These are phyloP conservation scores for Isichthys henryi DNA, from an alignment of 2,113 vertebrate genomes.

Conservation along the genomic window DNA sequence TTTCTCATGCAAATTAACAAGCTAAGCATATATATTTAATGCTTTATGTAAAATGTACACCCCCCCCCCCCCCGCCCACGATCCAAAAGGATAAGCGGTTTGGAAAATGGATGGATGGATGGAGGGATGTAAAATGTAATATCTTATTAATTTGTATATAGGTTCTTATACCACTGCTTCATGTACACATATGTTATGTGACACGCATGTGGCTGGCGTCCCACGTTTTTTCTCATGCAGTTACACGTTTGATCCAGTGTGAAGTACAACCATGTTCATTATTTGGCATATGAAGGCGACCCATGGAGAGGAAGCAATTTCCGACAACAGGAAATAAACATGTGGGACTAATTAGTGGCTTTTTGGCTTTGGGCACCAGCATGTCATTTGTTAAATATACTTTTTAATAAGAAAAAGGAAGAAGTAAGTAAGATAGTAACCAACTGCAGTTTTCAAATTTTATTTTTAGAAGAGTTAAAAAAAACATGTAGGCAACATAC, in stretches of 20 bases:
- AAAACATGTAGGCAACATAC: background rate
- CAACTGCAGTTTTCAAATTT: background rate
- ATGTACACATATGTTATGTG: background rate
- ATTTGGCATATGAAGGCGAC: conserved; percentile 74
- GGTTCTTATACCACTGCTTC: background rate
- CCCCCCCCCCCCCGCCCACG: too few relatives aligned
- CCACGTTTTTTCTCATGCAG: background rate
- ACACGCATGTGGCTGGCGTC: background rate
- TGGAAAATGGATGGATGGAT: too few relatives aligned
- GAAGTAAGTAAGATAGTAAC: conserved; percentile 27
- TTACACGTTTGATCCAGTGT: conserved; percentile 77
- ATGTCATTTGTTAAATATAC: conserved; percentile 82
- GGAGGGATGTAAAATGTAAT: background rate
- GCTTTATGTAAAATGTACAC: background rate
- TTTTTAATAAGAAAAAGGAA: conserved; percentile 49
- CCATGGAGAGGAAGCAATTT: conserved; percentile 82
- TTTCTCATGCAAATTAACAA: background rate
- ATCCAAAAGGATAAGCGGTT: too few relatives aligned
- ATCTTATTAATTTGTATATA: background rate
- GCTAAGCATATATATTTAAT: background rate
- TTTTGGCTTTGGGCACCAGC: conserved; percentile 75
- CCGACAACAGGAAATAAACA: conserved; percentile 95
- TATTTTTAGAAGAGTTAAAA: background rate
- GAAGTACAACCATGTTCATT: conserved; percentile 70
- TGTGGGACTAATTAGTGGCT: conserved; percentile 91